Conservation (phyloP, 2,888 invertebrate species). For the Melinopterus prodromus region DNA sequence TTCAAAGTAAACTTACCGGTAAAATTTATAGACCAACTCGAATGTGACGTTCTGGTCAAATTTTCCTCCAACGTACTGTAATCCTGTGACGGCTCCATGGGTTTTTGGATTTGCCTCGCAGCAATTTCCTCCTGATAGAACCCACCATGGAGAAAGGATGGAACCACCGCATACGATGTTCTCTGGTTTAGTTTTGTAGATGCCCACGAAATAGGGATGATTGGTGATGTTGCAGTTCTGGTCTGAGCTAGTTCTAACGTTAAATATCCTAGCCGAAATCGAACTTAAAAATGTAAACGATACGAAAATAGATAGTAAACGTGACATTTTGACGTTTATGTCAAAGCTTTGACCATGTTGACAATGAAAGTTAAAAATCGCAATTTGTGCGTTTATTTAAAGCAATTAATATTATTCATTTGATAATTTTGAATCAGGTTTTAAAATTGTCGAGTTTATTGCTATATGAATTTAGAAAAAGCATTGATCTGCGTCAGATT, state of each 20-base stretch:
- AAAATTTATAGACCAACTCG: background rate
- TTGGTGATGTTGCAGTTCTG: background rate
- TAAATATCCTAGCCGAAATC: background rate
- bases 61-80: background rate
- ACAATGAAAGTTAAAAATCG: no score
- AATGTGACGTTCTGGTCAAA: background rate
- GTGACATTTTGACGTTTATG: background rate
- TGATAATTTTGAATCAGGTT: no score
- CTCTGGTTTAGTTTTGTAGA: background rate
- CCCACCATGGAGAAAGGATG: background rate
- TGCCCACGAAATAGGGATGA: background rate
- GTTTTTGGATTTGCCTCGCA: background rate
- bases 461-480: no score
- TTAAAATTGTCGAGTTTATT: no score
- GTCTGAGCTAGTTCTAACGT: background rate
- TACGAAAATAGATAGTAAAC: background rate
- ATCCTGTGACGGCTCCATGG: background rate
- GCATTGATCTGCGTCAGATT: no score
- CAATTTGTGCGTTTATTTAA: no score
- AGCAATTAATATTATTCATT: no score
- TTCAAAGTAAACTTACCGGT: background rate
- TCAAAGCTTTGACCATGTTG: background rate
- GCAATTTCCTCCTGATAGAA: background rate
- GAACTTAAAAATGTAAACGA: background rate
- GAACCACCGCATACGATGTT: background rate